Conservation (phyloP, 2,113 vertebrate species). For the Andinoacara biseriatus region DNA sequence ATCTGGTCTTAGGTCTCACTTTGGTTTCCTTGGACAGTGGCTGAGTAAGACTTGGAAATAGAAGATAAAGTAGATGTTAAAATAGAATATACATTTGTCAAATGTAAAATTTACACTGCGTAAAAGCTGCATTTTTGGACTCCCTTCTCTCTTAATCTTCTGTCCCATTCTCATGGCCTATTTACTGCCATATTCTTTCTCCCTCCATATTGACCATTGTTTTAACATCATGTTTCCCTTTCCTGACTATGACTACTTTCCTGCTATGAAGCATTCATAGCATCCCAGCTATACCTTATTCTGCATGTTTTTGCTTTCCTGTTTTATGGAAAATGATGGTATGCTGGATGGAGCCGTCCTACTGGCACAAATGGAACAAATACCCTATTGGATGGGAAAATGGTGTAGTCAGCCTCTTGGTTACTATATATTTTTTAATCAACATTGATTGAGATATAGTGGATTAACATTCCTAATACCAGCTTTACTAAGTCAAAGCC, state of each 20-base stretch:
- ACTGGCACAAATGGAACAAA: neutral
- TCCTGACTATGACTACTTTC: neutral
- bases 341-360: neutral
- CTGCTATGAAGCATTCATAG: neutral
- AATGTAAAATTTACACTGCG: neutral
- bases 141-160: neutral
- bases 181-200: neutral
- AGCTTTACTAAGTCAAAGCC: no score
- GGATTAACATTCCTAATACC: neutral
- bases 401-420: neutral
- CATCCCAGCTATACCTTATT: neutral
- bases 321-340: neutral
- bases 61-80: slow-evolving; percentile 10
- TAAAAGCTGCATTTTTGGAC: neutral
- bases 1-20: slow-evolving; percentile 14
- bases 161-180: neutral
- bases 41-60: neutral
- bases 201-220: neutral
- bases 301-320: neutral
- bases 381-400: neutral
- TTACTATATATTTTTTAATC: neutral
- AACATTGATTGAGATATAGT: neutral
- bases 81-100: neutral
- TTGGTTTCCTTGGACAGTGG: slow-evolving; percentile 21
- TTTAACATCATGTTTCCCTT: neutral